Evolutionary conservation across 2,888 invertebrate genomes (phyloP), one percentile per base, ranked within the genome.

Genomic region (Patella pellucida): DNA sequence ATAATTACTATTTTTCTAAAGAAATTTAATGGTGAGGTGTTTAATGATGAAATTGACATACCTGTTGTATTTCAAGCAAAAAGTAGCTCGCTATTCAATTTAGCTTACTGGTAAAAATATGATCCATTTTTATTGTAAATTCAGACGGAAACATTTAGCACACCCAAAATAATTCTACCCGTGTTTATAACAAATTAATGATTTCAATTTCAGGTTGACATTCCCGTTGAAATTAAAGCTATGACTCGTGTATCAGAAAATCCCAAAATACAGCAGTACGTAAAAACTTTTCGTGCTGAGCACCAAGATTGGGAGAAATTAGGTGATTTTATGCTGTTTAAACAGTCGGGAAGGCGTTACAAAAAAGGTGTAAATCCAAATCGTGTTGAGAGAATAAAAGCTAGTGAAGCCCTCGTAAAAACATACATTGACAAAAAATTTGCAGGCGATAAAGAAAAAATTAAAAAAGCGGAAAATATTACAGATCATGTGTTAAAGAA

Each of bases 271-370:
- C 81, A 84, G 68, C 78, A 80, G 7, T 73, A 77, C 1, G 88
- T 89, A 16, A 76, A 76, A 19, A 78, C 81, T 23, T 89, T 87
- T 76, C 77, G 89, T 1, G 67, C 71, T 9, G 79, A 85, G 41
- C 89, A 89, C 73, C 71, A 76, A 12, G 89, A 89, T 74, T 89
- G 89, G 89, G 83, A 83, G 68, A 84, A 86, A 11, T 79, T 89
- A 31, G 85, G 87, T 9, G 87, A 87, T 9, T 89, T 82, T 73
- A 73, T 89, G 7, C 78, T 87, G 73, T 83, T 83, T 11, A 87
- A 88, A 77, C 86, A 87, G 52, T 86, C 88, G 11, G 86, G 87
- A 1, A 79, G 89, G 11, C 81, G 88, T 19, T 86, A 84, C 72
- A 84, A 85, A 71, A 80, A 79, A n/a, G 79, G 79, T 52, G 54